Evolutionary conservation across 2,888 invertebrate genomes (phyloP).

Genomic region (Temnothorax rugatulus): DNA sequence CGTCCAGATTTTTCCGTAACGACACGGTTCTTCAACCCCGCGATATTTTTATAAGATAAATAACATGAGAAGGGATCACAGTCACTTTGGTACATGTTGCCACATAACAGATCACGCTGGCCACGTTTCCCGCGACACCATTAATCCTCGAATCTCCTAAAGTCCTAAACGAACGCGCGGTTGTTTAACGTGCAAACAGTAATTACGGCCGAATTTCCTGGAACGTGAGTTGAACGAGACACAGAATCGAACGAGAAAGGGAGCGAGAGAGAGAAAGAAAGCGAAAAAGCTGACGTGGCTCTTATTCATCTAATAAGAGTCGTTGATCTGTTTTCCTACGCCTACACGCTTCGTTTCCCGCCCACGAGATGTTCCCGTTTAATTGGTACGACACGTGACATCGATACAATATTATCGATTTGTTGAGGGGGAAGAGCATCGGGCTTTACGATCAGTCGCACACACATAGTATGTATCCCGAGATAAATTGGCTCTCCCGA

Average conservation of each 20-base stretch:
- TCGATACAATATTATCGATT: conserved; percentile 41
- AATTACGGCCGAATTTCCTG: conserved; percentile 39
- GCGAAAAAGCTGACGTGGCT: conserved; percentile 24
- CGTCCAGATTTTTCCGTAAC: neutral
- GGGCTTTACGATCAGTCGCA: conserved; percentile 77
- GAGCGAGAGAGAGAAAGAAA: neutral
- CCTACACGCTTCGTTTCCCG: conserved; percentile 1
- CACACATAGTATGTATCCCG: conserved; percentile 69
- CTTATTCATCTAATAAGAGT: conserved; percentile 23
- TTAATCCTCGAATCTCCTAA: neutral
- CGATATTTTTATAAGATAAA: neutral
- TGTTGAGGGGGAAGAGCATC: neutral
- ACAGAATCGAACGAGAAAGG: neutral
- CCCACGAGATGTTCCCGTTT: conserved; percentile 47
- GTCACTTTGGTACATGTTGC: neutral
- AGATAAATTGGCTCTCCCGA: conserved; percentile 79
- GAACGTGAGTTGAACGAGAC: neutral
- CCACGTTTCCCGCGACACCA: neutral
- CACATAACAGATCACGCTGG: neutral
- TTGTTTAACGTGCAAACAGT: conserved; percentile 41
- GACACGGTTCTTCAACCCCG: neutral
- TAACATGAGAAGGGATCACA: neutral
- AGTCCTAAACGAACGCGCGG: neutral
- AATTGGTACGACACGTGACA: conserved; percentile 42
- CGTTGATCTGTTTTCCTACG: conserved; percentile 37